Percentiles rank a stretch among this genome's conserved stretches.
Conservation (phyloP, 2,113 vertebrate genomes). For the Semicossyphus pulcher region DNA sequence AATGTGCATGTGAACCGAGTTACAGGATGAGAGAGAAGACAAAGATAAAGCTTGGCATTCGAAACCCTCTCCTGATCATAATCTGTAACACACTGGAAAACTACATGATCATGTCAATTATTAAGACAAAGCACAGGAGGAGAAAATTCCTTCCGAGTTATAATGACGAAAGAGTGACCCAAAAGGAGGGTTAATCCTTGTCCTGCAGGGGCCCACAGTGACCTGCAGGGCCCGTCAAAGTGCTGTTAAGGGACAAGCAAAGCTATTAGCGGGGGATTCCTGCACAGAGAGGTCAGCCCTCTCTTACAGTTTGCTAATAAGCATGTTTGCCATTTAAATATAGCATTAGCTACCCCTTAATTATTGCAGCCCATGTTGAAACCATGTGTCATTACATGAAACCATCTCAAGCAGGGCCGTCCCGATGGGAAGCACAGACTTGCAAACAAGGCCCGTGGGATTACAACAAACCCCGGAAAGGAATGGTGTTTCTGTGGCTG, state of each 20-base stretch:
- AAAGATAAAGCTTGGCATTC: neutral
- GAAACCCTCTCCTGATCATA: neutral
- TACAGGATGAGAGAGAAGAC: neutral
- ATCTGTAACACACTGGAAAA: neutral
- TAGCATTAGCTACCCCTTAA: constrained; percentile 74
- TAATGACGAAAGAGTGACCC: too few species aligned
- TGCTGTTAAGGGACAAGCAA: constrained; percentile 35
- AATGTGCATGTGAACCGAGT: constrained; percentile 2
- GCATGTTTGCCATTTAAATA: constrained; percentile 78
- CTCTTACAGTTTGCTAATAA: constrained; percentile 75
- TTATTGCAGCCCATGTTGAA: constrained; percentile 69
- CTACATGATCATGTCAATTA: neutral
- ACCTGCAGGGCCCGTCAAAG: constrained; percentile 21
- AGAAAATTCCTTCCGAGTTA: too few species aligned
- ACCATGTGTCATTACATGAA: constrained; percentile 62
- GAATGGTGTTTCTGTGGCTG: constrained; percentile 1
- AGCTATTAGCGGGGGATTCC: constrained; percentile 34
- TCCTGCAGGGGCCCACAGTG: constrained; percentile 18
- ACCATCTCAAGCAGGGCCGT: constrained; percentile 38
- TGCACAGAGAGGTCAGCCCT: constrained; percentile 55
- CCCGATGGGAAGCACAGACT: constrained; percentile 56
- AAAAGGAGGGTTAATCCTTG: constrained; percentile 32
- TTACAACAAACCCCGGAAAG: constrained; percentile 22
- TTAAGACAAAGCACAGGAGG: neutral
- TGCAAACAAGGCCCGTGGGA: constrained; percentile 54